A percentile compares a stretch with the other conserved stretches of the same genome.
phyloP scores from a whole-genome alignment of 2,113 vertebrate genomes.

The Tachysurus fulvidraco region DNA sequence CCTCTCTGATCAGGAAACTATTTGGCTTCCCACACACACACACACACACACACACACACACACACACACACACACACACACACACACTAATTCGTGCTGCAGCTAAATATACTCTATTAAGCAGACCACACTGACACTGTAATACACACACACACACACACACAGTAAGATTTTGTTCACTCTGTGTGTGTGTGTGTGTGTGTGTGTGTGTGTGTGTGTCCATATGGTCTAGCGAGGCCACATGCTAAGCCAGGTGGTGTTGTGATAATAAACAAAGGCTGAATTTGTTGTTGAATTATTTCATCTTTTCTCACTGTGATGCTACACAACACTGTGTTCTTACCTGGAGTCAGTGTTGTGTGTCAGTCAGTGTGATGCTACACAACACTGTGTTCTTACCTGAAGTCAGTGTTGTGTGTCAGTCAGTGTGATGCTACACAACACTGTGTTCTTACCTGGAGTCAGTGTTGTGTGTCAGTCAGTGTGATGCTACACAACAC shows the following conservation, averaged over 20 bases:
- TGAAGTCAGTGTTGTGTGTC: neutral
- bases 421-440: too few relatives aligned
- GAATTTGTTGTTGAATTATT: neutral
- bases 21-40: neutral
- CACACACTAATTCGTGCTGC: neutral
- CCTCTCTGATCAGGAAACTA: slow-evolving; percentile 20
- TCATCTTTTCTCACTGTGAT: neutral
- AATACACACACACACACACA: neutral
- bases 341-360: too few relatives aligned
- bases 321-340: too few relatives aligned
- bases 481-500: too few relatives aligned
- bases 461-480: too few relatives aligned
- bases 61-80: slow-evolving; percentile 8
- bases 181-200: neutral
- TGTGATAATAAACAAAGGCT: neutral
- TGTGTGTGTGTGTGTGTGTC: neutral
- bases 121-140: neutral
- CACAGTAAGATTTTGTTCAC: too few relatives aligned
- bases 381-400: too few relatives aligned
- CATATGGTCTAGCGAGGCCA: neutral
- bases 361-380: too few relatives aligned
- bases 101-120: slow-evolving; percentile 5
- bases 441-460: too few relatives aligned
- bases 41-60: slow-evolving; percentile 20
- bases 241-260: neutral